These are phyloP conservation scores for Carabus problematicus DNA, from an alignment of 2,888 invertebrate genomes.

Conservation along the genomic window DNA sequence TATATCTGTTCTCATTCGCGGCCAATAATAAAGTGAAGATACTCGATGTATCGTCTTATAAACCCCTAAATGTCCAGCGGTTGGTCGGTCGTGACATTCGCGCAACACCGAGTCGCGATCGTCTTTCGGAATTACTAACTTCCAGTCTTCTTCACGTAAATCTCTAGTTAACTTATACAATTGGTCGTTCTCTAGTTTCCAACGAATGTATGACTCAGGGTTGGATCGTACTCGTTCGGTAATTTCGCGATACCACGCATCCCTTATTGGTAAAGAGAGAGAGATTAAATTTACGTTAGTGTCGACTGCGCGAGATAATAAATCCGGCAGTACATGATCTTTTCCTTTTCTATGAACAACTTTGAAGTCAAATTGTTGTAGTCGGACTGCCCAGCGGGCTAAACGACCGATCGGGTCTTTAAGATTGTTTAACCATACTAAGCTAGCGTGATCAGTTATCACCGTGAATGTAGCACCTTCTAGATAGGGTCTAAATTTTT, in stretches of 20 bases:
- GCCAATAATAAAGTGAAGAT: too few relatives aligned
- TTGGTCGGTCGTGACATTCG: too few relatives aligned
- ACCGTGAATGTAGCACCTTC: too few relatives aligned
- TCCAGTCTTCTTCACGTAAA: too few relatives aligned
- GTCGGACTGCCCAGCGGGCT: slow-evolving; percentile 36
- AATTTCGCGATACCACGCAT: slow-evolving; percentile 12
- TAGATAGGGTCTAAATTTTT: too few relatives aligned
- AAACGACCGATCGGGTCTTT: slow-evolving; percentile 42
- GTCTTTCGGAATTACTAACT: background rate
- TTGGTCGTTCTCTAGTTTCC: too few relatives aligned
- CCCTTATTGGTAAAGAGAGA: background rate
- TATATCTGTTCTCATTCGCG: too few relatives aligned
- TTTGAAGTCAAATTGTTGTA: slow-evolving; percentile 40
- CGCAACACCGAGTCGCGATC: background rate
- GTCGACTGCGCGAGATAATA: slow-evolving; percentile 37
- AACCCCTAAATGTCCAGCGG: too few relatives aligned
- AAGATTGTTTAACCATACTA: slow-evolving; percentile 38
- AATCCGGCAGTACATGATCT: slow-evolving; percentile 44
- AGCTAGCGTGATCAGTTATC: too few relatives aligned
- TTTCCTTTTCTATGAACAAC: slow-evolving; percentile 43
- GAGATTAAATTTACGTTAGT: background rate
- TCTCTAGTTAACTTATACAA: too few relatives aligned
- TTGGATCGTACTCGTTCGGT: background rate
- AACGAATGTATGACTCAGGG: background rate
- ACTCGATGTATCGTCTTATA: too few relatives aligned